These are phyloP conservation scores for Astreopora myriophthalma DNA, from an alignment of 64 coral and sea anemone species.

Conservation along the genomic window DNA sequence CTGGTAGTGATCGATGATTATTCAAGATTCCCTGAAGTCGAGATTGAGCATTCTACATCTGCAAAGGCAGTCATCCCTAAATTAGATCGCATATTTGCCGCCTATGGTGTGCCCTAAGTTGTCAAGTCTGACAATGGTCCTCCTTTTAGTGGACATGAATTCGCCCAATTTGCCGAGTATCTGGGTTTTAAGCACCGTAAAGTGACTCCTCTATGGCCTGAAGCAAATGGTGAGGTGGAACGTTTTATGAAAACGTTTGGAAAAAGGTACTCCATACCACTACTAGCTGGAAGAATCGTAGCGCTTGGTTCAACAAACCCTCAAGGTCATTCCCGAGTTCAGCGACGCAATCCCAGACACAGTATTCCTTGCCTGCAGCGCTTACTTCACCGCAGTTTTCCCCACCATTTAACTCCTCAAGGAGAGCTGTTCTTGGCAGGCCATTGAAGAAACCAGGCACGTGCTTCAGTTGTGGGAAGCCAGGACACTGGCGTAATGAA, in stretches of 20 bases:
- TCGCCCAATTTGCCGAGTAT: conserved; percentile 40
- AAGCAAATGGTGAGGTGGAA: neutral
- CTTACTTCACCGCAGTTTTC: too few relatives aligned
- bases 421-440: neutral
- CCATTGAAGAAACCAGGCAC: neutral
- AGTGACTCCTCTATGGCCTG: conserved; percentile 46
- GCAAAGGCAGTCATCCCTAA: conserved; percentile 2
- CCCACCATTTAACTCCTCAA: neutral
- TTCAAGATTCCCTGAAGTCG: conserved; percentile 22
- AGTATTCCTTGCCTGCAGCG: too few relatives aligned
- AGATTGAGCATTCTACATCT: neutral
- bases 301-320: too few relatives aligned
- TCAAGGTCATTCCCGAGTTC: too few relatives aligned
- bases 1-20: conserved; percentile 50
- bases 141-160: conserved; percentile 49
- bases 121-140: neutral
- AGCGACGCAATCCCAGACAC: too few relatives aligned
- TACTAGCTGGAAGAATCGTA: too few relatives aligned
- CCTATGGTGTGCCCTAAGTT: conserved; percentile 36
- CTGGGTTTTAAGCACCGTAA: conserved; percentile 59
- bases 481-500: neutral
- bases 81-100: conserved; percentile 61
- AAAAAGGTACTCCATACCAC: neutral
- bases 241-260: conserved; percentile 21
- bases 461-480: neutral